Evolutionary conservation across 2,888 invertebrate species (phyloP).

Genomic region (Idaea aversata): DNA sequence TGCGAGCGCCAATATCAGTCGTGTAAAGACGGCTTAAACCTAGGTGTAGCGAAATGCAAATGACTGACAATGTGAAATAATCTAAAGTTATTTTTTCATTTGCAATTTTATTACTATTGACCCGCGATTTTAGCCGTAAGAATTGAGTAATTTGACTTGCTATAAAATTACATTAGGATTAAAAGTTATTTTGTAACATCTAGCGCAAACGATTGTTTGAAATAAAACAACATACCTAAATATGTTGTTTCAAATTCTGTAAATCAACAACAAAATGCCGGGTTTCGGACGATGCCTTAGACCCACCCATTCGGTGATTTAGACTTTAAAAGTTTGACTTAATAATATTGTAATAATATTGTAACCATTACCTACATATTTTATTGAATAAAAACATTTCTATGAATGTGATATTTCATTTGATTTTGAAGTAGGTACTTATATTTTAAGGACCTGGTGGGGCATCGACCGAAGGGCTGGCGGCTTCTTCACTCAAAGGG

Average conservation of each 20-base stretch:
- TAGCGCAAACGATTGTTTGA: constrained; percentile 31
- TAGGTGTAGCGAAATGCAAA: too few relatives aligned
- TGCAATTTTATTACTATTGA: neutral
- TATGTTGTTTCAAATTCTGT: neutral
- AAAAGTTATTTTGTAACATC: constrained; percentile 33
- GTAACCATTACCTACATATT: constrained; percentile 51
- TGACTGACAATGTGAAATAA: too few relatives aligned
- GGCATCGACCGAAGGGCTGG: too few relatives aligned
- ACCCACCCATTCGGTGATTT: constrained; percentile 31
- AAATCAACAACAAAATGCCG: neutral
- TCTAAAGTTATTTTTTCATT: constrained; percentile 1
- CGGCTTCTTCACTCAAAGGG: too few relatives aligned
- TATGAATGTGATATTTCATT: constrained; percentile 48
- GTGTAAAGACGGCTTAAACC: too few relatives aligned
- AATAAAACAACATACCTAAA: neutral
- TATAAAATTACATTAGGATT: constrained; percentile 43
- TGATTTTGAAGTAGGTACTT: constrained; percentile 16
- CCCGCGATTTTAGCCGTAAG: neutral
- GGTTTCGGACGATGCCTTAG: constrained; percentile 11
- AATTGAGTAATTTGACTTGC: constrained; percentile 30
- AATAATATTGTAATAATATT: constrained; percentile 35
- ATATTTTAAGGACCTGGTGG: too few relatives aligned
- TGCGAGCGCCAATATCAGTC: too few relatives aligned
- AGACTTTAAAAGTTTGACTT: neutral
- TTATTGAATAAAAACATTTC: constrained; percentile 60